Conservation (phyloP, 2,888 invertebrate genomes). For the Drosophila mettleri region DNA sequence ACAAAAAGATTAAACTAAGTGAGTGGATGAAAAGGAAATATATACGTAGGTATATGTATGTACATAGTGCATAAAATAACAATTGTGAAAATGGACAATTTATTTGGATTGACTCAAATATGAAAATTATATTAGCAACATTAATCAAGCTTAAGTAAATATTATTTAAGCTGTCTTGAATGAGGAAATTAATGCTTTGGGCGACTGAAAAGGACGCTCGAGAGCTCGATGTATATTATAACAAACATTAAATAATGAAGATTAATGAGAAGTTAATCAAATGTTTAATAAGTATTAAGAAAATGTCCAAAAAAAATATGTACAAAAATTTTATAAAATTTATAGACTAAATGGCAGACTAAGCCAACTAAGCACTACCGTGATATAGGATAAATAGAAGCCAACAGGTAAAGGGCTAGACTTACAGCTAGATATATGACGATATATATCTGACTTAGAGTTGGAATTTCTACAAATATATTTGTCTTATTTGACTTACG, state of each 20-base stretch:
- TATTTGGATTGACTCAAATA: slow-evolving; percentile 1
- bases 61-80: not conserved
- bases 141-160: slow-evolving; percentile 33
- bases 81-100: slow-evolving; percentile 2
- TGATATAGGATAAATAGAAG: too few species aligned
- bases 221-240: not conserved
- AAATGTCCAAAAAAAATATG: too few species aligned
- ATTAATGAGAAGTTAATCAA: not conserved
- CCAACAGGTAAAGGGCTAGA: too few species aligned
- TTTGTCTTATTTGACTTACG: not conserved
- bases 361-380: too few species aligned
- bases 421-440: not conserved
- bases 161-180: slow-evolving; percentile 1
- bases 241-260: not conserved
- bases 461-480: not conserved
- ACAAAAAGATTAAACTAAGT: slow-evolving; percentile 67
- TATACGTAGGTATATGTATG: not conserved
- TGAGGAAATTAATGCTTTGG: not conserved
- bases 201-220: not conserved
- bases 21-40: slow-evolving; percentile 50
- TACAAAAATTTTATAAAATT: too few species aligned
- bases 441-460: too few species aligned
- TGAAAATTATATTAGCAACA: slow-evolving; percentile 10
- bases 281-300: too few species aligned
- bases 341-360: too few species aligned